These are phyloP conservation scores for Leucophora obtusa DNA, from an alignment of 2,888 invertebrate species.

Conservation along the genomic window DNA sequence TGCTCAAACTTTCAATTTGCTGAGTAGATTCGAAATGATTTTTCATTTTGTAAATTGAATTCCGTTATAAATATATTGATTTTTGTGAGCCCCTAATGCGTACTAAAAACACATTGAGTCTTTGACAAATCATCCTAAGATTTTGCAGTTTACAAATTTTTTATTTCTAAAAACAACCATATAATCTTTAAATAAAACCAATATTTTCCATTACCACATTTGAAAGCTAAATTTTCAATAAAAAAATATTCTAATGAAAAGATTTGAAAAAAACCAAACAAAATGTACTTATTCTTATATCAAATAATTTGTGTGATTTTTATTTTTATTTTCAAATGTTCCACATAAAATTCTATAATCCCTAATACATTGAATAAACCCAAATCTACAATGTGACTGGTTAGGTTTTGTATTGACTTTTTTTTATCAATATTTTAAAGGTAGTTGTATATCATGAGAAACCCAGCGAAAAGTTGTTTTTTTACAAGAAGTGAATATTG, in stretches of 20 bases:
- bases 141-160: no score
- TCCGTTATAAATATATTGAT: no score
- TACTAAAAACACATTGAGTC: no score
- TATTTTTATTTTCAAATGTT: conserved; percentile 10
- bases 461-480: no score
- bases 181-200: conserved; percentile 36
- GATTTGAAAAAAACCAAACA: conserved; percentile 22
- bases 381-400: conserved; percentile 3
- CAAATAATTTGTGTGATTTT: conserved; percentile 23
- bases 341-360: conserved; percentile 34
- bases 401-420: neutral
- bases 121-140: no score
- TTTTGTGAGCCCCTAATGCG: no score
- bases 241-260: conserved; percentile 31
- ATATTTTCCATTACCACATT: conserved; percentile 11
- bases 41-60: no score
- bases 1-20: no score
- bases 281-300: conserved; percentile 11
- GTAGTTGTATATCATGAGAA: neutral
- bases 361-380: conserved; percentile 17
- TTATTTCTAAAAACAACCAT: neutral
- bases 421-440: conserved; percentile 7
- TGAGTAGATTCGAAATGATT: no score
- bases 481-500: no score
- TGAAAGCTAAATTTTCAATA: conserved; percentile 14